Evolutionary conservation across 2,888 invertebrate species (phyloP), one percentile per base, ranked within the genome.

Genomic region (Loripinus fragilis): DNA sequence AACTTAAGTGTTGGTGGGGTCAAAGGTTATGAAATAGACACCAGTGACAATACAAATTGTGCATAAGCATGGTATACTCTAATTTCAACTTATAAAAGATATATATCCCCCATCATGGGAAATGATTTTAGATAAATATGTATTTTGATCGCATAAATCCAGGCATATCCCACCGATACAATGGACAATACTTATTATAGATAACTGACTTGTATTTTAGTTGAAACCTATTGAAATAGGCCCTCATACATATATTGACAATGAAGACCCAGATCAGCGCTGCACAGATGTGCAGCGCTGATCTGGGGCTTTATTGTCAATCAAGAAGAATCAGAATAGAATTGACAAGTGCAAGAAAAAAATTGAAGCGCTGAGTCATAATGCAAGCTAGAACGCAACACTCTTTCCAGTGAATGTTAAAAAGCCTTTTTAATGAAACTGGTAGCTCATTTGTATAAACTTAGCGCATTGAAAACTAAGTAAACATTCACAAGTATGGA

Each of bases 101-200:
- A 20, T 33, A 60, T 60, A 33, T 33, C 60, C 60, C 60, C 25
- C 3, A 33, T 33, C 10, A 33, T 33, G 10, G 20, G 12, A 5
- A 10, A 60, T 60, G 60, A 60, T 60, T 60, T 60, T 33, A 33
- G 60, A 60, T 60, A 30, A 60, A 33, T 60, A 33, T 60, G 33
- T 33, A 17, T 60, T 60, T 33, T 33, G 60, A 60, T 10, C 5
- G 23, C 60, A 30, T 60, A 30, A 60, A 60, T 33, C 25, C 7
- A 60, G 20, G 33, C 30, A 52, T 60, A 60, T 60, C 38, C 38
- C n/a, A n/a, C 60, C 28, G 2, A 7, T 60, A 20, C n/a, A 15
- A 33, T 7, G 60, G 60, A 30, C 60, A 60, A 60, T 60, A 33
- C 60, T 8, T 60, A 60, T 60, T 60, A 60, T 60, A 60, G 60